Percentiles rank a stretch among this genome's conserved stretches.
phyloP scores from a whole-genome alignment of 1,140 invertebrate genomes.

The Hestina assimilis region DNA sequence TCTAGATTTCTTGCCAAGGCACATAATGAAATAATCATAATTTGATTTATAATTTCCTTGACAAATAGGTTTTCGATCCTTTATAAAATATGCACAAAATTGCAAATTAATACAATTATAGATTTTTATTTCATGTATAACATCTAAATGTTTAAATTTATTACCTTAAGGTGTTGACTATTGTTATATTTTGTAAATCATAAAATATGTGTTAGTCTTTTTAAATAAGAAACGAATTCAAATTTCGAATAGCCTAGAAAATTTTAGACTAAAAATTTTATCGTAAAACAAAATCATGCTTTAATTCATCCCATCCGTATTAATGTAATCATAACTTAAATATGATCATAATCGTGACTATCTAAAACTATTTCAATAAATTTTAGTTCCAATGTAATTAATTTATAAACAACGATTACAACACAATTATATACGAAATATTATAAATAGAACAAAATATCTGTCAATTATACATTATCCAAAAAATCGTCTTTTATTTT shows the following conservation, averaged over 20 bases:
- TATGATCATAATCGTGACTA: neutral
- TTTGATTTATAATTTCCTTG: no score
- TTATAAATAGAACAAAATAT: conserved; percentile 4
- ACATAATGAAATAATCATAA: no score
- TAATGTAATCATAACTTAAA: neutral
- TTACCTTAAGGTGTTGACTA: conserved; percentile 21
- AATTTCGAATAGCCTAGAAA: conserved; percentile 17
- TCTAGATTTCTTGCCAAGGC: no score
- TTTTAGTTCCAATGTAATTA: neutral
- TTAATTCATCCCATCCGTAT: conserved; percentile 43
- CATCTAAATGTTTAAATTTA: conserved; percentile 3
- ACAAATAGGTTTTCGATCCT: neutral
- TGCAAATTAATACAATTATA: conserved; percentile 1
- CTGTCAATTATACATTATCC: conserved; percentile 19
- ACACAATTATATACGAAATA: neutral
- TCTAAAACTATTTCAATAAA: neutral
- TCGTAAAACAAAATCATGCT: conserved; percentile 22
- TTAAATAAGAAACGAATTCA: conserved; percentile 3
- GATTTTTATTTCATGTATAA: conserved; percentile 4
- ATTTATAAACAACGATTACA: no score
- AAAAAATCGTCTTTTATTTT: conserved; percentile 11
- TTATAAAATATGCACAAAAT: neutral
- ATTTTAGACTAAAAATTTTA: neutral
- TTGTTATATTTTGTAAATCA: conserved; percentile 1
- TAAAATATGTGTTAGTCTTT: neutral